A percentile compares a stretch with the other conserved stretches of the same genome.
phyloP scores from a whole-genome alignment of 2,888 invertebrate species.

The Nomada goodeniana region DNA sequence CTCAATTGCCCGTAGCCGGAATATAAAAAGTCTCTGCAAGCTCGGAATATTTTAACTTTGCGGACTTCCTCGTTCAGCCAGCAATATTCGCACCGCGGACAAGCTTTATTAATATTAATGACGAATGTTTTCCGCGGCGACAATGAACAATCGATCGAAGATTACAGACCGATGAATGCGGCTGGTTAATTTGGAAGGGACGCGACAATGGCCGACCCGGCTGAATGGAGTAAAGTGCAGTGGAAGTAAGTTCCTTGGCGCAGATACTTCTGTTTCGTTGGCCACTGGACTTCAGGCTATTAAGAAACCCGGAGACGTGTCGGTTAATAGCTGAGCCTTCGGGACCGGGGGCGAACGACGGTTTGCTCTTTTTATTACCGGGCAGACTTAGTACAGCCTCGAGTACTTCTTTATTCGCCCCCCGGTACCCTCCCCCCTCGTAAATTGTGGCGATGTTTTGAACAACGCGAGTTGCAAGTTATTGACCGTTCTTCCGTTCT shows the following conservation, averaged over 20 bases:
- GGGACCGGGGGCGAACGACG: conserved; percentile 59
- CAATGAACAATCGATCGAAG: conserved; percentile 23
- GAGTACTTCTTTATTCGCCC: conserved; percentile 59
- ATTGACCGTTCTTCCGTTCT: conserved; percentile 18
- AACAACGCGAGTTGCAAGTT: conserved; percentile 48
- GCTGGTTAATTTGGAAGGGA: conserved; percentile 22
- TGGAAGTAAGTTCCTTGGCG: conserved; percentile 52
- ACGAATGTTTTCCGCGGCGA: too few relatives aligned
- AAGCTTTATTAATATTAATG: conserved; percentile 35
- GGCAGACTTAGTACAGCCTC: conserved; percentile 54
- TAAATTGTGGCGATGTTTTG: conserved; percentile 46
- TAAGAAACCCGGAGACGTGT: conserved; percentile 62
- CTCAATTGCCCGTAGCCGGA: too few relatives aligned
- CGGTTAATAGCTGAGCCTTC: conserved; percentile 66
- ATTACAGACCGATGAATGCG: conserved; percentile 26
- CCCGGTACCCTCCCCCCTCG: conserved; percentile 53
- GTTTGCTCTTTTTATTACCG: conserved; percentile 65
- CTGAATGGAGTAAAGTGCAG: conserved; percentile 55
- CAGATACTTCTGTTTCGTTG: conserved; percentile 53
- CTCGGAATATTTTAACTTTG: too few relatives aligned
- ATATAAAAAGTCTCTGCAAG: too few relatives aligned
- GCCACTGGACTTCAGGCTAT: conserved; percentile 56
- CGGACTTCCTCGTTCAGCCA: too few relatives aligned
- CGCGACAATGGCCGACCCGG: conserved; percentile 31
- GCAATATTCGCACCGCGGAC: not conserved